Evolutionary conservation across 1,140 invertebrate genomes (phyloP).

Genomic region (Hylyphantes graminicola): DNA sequence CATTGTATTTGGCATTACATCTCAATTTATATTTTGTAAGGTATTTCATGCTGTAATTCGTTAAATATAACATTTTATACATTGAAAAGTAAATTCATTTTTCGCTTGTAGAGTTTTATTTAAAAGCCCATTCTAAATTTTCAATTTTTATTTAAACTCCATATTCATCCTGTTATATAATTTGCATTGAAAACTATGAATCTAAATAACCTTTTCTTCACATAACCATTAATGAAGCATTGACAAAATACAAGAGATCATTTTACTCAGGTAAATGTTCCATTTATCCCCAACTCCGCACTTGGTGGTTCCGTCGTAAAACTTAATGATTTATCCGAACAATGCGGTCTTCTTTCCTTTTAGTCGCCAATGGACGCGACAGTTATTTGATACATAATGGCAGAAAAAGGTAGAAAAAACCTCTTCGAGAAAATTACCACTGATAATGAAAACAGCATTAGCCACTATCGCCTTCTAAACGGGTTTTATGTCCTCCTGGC

Average conservation of each 20-base stretch:
- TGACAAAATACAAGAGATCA: slow-evolving; percentile 21
- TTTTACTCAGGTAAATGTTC: slow-evolving; percentile 14
- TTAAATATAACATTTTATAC: too few species aligned
- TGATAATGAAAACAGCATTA: slow-evolving; percentile 42
- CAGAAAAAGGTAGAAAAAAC: background rate
- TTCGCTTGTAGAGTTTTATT: too few species aligned
- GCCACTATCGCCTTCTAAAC: background rate
- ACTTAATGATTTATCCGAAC: slow-evolving; percentile 36
- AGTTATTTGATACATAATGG: slow-evolving; percentile 30
- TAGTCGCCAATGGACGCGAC: background rate
- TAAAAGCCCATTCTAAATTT: too few species aligned
- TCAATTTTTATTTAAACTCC: too few species aligned
- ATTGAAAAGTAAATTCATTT: too few species aligned
- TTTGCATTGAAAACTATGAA: too few species aligned
- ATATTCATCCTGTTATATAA: too few species aligned
- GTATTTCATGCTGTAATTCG: too few species aligned
- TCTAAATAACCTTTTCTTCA: too few species aligned
- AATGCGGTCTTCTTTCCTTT: slow-evolving; percentile 8
- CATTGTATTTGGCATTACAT: too few species aligned
- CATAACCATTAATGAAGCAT: background rate
- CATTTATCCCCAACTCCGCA: slow-evolving; percentile 6
- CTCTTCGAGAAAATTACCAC: slow-evolving; percentile 12
- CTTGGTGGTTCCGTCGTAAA: slow-evolving; percentile 11
- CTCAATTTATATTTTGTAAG: too few species aligned
- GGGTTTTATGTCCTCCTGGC: slow-evolving; percentile 16